phyloP scores from a whole-genome alignment of 2,797 vertebrate species.

The Pangasius larnaudii region DNA sequence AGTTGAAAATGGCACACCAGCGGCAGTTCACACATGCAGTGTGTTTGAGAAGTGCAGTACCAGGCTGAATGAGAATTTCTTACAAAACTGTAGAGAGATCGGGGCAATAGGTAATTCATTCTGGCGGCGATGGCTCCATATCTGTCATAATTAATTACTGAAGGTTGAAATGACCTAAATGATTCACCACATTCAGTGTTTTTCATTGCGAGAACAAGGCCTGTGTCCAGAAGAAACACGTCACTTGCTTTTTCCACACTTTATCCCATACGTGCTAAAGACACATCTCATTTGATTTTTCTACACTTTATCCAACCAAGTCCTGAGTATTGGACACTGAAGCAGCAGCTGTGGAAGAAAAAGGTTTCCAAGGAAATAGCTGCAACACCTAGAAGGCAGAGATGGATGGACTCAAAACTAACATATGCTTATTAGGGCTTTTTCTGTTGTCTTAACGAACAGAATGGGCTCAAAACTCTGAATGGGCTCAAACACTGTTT shows the following conservation, averaged over 20 bases:
- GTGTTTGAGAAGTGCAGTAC: conserved; percentile 39
- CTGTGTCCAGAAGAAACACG: background rate
- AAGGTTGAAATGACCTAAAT: background rate
- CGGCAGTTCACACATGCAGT: conserved; percentile 52
- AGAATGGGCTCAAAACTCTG: background rate
- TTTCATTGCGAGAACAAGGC: background rate
- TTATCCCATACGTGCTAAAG: background rate
- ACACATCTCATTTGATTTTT: background rate
- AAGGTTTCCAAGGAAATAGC: background rate
- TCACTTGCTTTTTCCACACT: background rate
- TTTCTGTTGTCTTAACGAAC: background rate
- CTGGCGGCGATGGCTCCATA: background rate
- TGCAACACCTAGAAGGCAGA: background rate
- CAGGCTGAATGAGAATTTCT: conserved; percentile 51
- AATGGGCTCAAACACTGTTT: too few relatives aligned
- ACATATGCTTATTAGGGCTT: background rate
- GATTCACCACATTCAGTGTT: conserved; percentile 3
- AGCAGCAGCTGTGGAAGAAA: background rate
- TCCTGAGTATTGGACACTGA: background rate
- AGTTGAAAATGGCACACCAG: conserved; percentile 52
- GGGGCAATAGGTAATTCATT: background rate
- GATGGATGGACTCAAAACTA: background rate
- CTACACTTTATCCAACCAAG: background rate
- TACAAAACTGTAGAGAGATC: conserved; percentile 41
- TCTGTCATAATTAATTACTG: background rate